Conservation (phyloP, 2,888 invertebrate genomes). For the Machimus atricapillus region DNA sequence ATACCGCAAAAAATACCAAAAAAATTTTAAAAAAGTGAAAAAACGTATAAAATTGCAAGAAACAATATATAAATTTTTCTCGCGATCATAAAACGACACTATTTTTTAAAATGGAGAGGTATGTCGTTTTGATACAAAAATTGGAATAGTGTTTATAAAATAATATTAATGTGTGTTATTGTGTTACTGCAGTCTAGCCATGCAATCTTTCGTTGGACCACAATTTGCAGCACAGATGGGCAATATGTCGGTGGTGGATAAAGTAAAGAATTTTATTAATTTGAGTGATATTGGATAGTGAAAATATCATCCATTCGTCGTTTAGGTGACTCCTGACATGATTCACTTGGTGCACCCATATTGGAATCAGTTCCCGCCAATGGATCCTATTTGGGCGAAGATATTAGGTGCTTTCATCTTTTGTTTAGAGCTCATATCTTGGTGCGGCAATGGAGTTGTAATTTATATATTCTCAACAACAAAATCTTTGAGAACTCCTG, state of each 20-base stretch:
- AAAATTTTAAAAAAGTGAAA: background rate
- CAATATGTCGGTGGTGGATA: constrained; percentile 85
- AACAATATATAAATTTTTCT: background rate
- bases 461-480: constrained; percentile 73
- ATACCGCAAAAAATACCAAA: background rate
- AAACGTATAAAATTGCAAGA: background rate
- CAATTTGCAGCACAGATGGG: constrained; percentile 56
- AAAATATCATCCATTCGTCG: background rate
- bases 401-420: constrained; percentile 68
- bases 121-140: background rate
- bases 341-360: constrained; percentile 70
- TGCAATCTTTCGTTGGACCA: constrained; percentile 61
- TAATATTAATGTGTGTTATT: background rate
- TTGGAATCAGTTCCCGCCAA: constrained; percentile 65
- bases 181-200: background rate
- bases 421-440: constrained; percentile 65
- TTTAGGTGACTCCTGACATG: constrained; percentile 70
- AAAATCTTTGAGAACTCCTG: constrained; percentile 67
- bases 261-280: constrained; percentile 62
- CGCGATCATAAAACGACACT: background rate
- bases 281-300: background rate
- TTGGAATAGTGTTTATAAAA: background rate
- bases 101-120: background rate
- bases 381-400: constrained; percentile 66
- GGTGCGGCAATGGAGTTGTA: constrained; percentile 56